phyloP scores from a whole-genome alignment of 2,797 vertebrate genomes.

The Ficedula albicollis region DNA sequence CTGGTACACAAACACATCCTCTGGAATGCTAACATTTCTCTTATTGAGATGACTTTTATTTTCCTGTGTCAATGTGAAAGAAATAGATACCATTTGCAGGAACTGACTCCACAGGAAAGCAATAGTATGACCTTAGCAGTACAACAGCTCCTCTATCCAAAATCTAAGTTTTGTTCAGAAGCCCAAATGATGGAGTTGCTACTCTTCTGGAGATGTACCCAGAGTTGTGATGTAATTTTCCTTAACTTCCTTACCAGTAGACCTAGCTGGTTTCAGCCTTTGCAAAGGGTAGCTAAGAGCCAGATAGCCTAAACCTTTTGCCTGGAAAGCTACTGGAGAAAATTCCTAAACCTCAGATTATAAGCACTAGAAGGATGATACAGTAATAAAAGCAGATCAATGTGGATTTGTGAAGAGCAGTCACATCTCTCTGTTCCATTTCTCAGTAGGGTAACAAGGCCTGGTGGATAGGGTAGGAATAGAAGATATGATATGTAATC shows the following conservation, averaged over 20 bases:
- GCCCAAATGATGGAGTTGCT: neutral
- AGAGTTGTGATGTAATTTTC: neutral
- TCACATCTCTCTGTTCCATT: neutral
- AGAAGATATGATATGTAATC: rapidly evolving
- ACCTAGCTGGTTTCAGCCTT: neutral
- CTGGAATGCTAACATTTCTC: neutral
- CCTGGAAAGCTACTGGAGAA: neutral
- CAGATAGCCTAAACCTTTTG: neutral
- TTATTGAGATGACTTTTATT: neutral
- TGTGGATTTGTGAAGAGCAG: neutral
- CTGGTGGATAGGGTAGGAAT: neutral
- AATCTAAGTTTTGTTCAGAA: neutral
- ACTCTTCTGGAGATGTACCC: neutral
- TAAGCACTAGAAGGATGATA: neutral
- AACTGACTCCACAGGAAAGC: neutral
- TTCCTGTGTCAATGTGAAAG: neutral
- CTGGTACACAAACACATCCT: neutral
- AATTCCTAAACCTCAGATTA: neutral
- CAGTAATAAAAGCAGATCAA: neutral
- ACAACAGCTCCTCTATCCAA: neutral
- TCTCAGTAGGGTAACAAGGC: neutral
- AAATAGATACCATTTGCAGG: neutral
- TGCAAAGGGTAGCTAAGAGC: neutral
- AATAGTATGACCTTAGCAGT: neutral
- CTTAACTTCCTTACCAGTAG: neutral